phyloP scores from a whole-genome alignment of 2,113 vertebrate species.

The Phrynocephalus versicolor region DNA sequence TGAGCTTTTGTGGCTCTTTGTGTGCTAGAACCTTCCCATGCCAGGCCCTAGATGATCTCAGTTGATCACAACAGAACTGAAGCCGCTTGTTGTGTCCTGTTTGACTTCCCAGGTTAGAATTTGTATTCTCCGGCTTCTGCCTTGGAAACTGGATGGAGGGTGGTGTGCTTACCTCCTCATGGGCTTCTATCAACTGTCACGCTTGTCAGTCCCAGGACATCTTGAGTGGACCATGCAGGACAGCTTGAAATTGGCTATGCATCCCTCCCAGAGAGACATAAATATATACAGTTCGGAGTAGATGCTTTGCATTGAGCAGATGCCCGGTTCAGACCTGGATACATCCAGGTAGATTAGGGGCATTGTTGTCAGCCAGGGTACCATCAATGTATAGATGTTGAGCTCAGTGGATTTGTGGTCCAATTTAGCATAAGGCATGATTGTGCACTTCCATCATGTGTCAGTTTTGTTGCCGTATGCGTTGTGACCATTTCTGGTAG shows the following conservation, averaged over 20 bases:
- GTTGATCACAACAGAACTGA: no score
- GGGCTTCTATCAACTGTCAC: not conserved
- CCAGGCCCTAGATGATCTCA: not conserved
- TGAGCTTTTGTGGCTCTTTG: not conserved
- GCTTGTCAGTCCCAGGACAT: no score
- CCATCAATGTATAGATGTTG: not conserved
- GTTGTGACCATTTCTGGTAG: no score
- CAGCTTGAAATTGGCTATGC: not conserved
- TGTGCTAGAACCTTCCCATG: not conserved
- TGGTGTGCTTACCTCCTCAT: rapidly evolving
- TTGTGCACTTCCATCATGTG: not conserved
- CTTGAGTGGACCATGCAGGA: no score
- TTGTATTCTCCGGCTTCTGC: not conserved
- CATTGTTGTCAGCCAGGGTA: not conserved
- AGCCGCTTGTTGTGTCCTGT: not conserved
- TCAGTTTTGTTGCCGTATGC: not conserved
- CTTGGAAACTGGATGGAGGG: not conserved
- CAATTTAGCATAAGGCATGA: not conserved
- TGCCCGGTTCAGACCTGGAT: not conserved
- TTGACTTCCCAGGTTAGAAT: not conserved
- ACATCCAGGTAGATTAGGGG: not conserved
- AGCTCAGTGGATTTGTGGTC: not conserved
- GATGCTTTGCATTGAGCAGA: not conserved
- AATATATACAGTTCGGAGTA: not conserved
- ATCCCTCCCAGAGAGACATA: not conserved